Evolutionary conservation across 2,888 invertebrate genomes (phyloP), one percentile per base, ranked within the genome.

Genomic region (Amiota communis): DNA sequence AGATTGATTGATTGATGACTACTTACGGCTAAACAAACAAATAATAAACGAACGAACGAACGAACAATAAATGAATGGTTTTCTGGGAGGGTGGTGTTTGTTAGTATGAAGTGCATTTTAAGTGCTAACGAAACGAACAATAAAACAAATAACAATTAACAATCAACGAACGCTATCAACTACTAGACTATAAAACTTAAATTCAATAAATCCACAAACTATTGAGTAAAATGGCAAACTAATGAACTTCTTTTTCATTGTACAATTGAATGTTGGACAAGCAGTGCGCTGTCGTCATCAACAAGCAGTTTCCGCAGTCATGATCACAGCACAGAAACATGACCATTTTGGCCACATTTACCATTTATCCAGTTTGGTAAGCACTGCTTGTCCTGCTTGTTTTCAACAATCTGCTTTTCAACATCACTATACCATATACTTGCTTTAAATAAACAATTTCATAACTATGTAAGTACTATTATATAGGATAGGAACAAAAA

Each of bases 11-110:
- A n/a, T 56, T 6, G 12, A 10, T 3, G 23, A 23, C 3, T 12
- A 57, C 69, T 53, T 53, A 57, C 36, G 56, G 72, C 67, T 51
- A 59, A 48, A 36, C 4, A 36, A 36, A 36, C 36, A 36, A 36
- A 36, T 36, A 36, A 0, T 6, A 36, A 64, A 59, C 74, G 63
- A 57, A 59, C 74, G 63, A 57, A 75, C 71, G 63, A 72, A 46
- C 74, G 72, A 76, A 71, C 6, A 70, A 71, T 10, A 74, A 53
- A 48, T 13, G 49, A 51, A 74, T 70, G 70, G 70, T 61, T 74
- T 81, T 83, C 78, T 85, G 83, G 84, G 85, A 87, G 85, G 87
- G 83, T 87, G 86, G 83, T 79, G 87, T 86, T 87, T 87, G 87
- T 86, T 87, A 86, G 83, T 86, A 87, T 86, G 85, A 84, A 79